Conservation (phyloP, 1,140 invertebrate genomes). For the Hyphantria cunea region DNA sequence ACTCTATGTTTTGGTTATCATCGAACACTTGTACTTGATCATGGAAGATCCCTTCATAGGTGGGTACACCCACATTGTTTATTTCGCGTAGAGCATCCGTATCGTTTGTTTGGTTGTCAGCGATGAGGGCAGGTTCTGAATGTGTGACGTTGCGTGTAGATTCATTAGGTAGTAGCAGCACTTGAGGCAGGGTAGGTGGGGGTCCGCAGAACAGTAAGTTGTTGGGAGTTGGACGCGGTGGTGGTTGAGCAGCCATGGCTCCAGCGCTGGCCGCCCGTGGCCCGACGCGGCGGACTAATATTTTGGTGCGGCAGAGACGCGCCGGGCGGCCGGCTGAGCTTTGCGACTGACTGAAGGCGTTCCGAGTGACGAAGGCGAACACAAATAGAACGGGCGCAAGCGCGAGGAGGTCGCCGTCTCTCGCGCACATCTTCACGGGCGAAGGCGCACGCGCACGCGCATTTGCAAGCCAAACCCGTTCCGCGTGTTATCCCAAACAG, state of each 20-base stretch:
- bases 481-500: slow-evolving; percentile 62
- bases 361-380: slow-evolving; percentile 76
- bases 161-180: slow-evolving; percentile 63
- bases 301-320: slow-evolving; percentile 64
- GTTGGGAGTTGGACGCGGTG: slow-evolving; percentile 74
- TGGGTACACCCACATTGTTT: slow-evolving; percentile 76
- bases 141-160: slow-evolving; percentile 31
- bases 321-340: slow-evolving; percentile 74
- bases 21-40: slow-evolving; percentile 47
- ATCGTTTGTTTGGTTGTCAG: slow-evolving; percentile 53
- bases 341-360: slow-evolving; percentile 77
- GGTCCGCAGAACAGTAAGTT: slow-evolving; percentile 68
- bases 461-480: slow-evolving; percentile 73
- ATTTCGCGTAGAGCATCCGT: slow-evolving; percentile 64
- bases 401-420: slow-evolving; percentile 78
- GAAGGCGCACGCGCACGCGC: slow-evolving; percentile 77
- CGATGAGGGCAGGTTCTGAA: slow-evolving; percentile 40
- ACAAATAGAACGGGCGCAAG: slow-evolving; percentile 78
- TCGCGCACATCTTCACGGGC: slow-evolving; percentile 77
- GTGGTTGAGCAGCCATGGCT: slow-evolving; percentile 76
- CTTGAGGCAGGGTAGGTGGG: slow-evolving; percentile 61
- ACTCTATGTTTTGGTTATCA: slow-evolving; percentile 36
- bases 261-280: slow-evolving; percentile 62
- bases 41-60: slow-evolving; percentile 48
- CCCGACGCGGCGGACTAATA: slow-evolving; percentile 51